These are phyloP conservation scores for Hypena proboscidalis DNA, from an alignment of 2,888 invertebrate species.

Conservation along the genomic window DNA sequence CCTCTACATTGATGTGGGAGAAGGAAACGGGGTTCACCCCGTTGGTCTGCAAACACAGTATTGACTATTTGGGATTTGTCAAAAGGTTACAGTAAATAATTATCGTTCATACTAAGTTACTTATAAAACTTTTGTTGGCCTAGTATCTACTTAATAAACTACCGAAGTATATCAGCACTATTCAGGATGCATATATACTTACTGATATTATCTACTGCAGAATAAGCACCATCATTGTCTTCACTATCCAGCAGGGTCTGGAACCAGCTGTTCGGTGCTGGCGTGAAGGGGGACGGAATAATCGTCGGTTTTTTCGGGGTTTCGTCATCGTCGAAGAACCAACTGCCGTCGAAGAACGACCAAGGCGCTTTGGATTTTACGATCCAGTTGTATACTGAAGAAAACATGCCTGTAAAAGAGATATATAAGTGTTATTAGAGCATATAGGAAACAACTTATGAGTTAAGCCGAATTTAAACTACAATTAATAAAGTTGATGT, in stretches of 20 bases:
- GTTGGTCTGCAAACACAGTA: too few species aligned
- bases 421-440: neutral
- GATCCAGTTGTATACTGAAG: conserved; percentile 70
- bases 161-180: neutral
- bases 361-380: conserved; percentile 63
- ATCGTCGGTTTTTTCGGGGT: conserved; percentile 55
- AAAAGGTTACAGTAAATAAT: too few species aligned
- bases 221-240: conserved; percentile 64
- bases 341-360: conserved; percentile 70
- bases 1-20: too few species aligned
- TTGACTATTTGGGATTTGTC: too few species aligned
- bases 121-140: too few species aligned
- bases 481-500: too few species aligned
- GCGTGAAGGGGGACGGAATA: conserved; percentile 52
- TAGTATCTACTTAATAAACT: too few species aligned
- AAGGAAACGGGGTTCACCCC: too few species aligned
- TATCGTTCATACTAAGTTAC: too few species aligned
- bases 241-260: conserved; percentile 71
- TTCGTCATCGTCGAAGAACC: conserved; percentile 66
- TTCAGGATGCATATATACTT: conserved; percentile 11
- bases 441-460: too few species aligned
- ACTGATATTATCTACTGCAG: conserved; percentile 42
- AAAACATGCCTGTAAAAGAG: conserved; percentile 61
- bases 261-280: conserved; percentile 70
- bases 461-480: too few species aligned